Conservation (phyloP, 2,888 invertebrate species). For the Oxyscelio sp. region DNA sequence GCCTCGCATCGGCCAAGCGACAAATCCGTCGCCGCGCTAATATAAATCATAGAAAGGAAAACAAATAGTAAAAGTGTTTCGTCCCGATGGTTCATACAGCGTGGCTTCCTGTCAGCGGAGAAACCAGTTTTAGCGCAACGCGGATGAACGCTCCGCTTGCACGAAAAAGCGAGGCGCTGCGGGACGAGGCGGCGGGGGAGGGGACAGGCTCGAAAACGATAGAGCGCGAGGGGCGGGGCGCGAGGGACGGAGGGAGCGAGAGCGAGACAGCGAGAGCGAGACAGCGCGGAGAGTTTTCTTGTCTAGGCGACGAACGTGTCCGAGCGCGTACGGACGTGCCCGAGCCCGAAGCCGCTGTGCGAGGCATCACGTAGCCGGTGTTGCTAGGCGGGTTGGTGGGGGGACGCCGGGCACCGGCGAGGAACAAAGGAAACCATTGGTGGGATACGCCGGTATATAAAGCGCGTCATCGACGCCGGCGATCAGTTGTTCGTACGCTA, state of each 20-base stretch:
- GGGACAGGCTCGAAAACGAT: slow-evolving; percentile 13
- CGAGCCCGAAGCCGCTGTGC: slow-evolving; percentile 77
- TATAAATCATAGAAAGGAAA: slow-evolving; percentile 73
- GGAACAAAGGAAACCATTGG: slow-evolving; percentile 67
- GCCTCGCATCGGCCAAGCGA: slow-evolving; percentile 10
- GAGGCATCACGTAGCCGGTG: slow-evolving; percentile 87
- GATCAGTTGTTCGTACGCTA: slow-evolving; percentile 82
- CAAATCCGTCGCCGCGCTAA: slow-evolving; percentile 16
- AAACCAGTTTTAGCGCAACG: slow-evolving; percentile 73
- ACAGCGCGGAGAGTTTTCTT: slow-evolving; percentile 7
- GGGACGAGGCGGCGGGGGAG: slow-evolving; percentile 8
- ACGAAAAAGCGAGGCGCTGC: slow-evolving; percentile 45
- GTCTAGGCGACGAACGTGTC: slow-evolving; percentile 62
- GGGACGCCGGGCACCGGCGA: slow-evolving; percentile 68
- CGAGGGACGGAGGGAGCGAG: slow-evolving; percentile 1
- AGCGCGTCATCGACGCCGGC: slow-evolving; percentile 84
- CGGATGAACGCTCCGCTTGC: slow-evolving; percentile 69
- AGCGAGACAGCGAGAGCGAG: slow-evolving; percentile 19
- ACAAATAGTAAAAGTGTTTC: slow-evolving; percentile 74
- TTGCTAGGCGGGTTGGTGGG: slow-evolving; percentile 85
- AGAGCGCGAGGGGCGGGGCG: slow-evolving; percentile 17
- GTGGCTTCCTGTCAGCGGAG: slow-evolving; percentile 73
- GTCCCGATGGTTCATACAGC: slow-evolving; percentile 63
- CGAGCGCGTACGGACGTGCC: slow-evolving; percentile 41
- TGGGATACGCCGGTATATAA: slow-evolving; percentile 82